Evolutionary conservation across 2,888 invertebrate genomes (phyloP), one percentile per base, ranked within the genome.

Genomic region (Dioctria rufipes): DNA sequence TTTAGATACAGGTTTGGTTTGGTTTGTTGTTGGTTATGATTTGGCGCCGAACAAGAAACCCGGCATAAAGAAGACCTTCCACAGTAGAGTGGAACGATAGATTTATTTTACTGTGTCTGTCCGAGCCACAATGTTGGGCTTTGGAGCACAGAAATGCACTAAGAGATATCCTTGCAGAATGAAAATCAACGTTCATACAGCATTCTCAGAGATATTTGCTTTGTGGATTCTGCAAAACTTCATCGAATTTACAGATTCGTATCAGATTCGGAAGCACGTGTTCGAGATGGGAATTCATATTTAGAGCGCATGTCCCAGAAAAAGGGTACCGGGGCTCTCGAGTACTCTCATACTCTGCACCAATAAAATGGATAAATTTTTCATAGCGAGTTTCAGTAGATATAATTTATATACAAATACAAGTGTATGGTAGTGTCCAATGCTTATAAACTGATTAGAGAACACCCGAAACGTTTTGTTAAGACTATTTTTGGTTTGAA

Each of bases 341-440:
- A 71, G 71, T 49, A 71, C 71, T 25, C 25, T 54, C 71, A 71
- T 39, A 71, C 71, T 71, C 49, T 58, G 25, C 46, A 71, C 71
- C 71, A 71, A 71, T 71, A 71, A 71, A 71, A 71, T 71, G 71
- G 51, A 54, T 71, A 46, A 71, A 71, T 71, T 71, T 71, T 71
- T 71, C 49, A 71, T 37, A 71, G 5, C 54, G 40, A 9, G n/a
- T 37, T 54, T 71, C 37, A 54, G 71, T 71, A 54, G 54, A 71
- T 25, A 25, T 71, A 71, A 71, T 71, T 71, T 51, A 49, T 25
- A 2, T 71, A 39, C 71, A 11, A 71, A 51, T 51, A 71, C 51
- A 71, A 51, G 46, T 46, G 40, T 40, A 54, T n/a, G 39, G 46
- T 25, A 25, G 25, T 25, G 25, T 25, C 25, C 25, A 25, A 25